Percentiles rank a stretch among this genome's conserved stretches.
These are phyloP conservation scores for Paradoxurus hermaphroditus DNA, from an alignment of 2,113 vertebrate species.

Conservation along the genomic window DNA sequence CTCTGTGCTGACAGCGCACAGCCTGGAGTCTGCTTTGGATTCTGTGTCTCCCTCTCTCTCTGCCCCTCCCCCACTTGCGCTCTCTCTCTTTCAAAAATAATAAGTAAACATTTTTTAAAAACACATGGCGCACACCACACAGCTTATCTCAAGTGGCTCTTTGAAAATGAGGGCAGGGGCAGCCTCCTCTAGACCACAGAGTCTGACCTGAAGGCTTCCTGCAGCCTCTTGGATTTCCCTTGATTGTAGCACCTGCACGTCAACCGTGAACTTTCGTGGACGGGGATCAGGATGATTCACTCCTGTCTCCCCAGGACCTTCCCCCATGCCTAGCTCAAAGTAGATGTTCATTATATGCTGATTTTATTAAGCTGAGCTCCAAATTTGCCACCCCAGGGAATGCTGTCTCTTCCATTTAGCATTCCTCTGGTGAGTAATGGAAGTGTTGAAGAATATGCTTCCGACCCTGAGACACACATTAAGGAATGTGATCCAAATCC, in stretches of 20 bases:
- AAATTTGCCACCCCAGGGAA: neutral
- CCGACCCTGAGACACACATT: neutral
- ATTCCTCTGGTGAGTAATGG: neutral
- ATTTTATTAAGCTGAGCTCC: neutral
- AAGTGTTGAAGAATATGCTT: neutral
- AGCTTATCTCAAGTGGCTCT: neutral
- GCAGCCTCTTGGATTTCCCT: neutral
- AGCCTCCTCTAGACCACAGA: neutral
- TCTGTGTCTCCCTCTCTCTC: too few species aligned
- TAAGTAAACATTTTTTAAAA: too few species aligned
- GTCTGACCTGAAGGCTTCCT: neutral
- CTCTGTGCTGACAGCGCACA: too few species aligned
- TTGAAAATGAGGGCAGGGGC: neutral
- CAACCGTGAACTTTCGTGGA: neutral
- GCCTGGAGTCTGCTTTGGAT: too few species aligned
- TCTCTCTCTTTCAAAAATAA: too few species aligned
- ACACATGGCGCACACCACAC: accelerated
- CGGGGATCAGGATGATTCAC: neutral
- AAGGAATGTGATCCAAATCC: neutral
- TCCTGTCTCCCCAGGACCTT: neutral
- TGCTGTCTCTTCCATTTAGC: neutral
- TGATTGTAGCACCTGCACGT: neutral
- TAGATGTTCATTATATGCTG: neutral
- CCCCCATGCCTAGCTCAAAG: neutral
- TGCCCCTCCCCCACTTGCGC: too few species aligned